Evolutionary conservation across 2,888 invertebrate species (phyloP).

Genomic region (Netelia virgata): DNA sequence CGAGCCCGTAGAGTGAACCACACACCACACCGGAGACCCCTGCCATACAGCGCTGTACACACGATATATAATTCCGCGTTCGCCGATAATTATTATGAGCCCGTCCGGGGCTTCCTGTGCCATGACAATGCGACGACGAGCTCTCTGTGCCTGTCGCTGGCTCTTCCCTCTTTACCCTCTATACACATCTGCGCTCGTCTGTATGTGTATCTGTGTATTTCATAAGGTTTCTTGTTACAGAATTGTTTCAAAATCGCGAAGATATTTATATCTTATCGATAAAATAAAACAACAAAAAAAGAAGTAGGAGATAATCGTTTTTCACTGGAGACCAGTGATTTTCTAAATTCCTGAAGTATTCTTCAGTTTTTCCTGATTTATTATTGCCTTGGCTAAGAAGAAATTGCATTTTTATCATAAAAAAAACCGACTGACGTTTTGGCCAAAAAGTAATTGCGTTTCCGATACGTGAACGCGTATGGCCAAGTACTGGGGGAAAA

Average conservation of each 20-base stretch:
- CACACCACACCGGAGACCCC: conserved; percentile 45
- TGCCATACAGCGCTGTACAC: conserved; percentile 67
- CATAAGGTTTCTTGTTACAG: conserved; percentile 53
- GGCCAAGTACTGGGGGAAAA: no score
- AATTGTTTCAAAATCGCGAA: conserved; percentile 45
- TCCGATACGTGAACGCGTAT: no score
- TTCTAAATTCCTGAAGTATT: no score
- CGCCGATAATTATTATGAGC: conserved; percentile 84
- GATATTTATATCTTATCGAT: conserved; percentile 4
- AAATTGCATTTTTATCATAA: no score
- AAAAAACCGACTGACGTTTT: no score
- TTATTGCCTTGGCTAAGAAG: no score
- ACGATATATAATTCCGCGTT: conserved; percentile 83
- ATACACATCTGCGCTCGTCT: neutral
- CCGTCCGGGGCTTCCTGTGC: conserved; percentile 77
- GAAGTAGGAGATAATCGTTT: neutral
- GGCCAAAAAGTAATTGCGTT: no score
- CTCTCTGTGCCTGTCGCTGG: conserved; percentile 65
- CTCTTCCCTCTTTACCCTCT: conserved; percentile 50
- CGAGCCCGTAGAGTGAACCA: conserved; percentile 62
- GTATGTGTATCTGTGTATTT: neutral
- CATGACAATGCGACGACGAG: conserved; percentile 70
- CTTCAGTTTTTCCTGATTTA: no score
- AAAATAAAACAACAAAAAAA: neutral
- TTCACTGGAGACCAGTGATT: no score